phyloP scores from a whole-genome alignment of 1,140 invertebrate genomes.

The Xylocopa sonorina region DNA sequence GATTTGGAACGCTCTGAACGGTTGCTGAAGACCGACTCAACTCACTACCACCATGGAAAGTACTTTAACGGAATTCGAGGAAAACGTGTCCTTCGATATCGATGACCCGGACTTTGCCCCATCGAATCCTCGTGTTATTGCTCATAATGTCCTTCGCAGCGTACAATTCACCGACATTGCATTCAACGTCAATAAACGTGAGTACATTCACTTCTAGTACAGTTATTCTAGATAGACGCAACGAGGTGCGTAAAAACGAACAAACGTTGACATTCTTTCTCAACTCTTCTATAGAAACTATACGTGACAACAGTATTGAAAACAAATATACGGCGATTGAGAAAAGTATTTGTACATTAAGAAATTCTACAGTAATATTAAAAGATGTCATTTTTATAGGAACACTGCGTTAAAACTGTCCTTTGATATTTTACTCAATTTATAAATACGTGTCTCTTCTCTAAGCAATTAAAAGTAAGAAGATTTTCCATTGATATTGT shows the following conservation, averaged over 20 bases:
- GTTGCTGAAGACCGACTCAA: conserved; percentile 5
- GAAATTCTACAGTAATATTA: too few species aligned
- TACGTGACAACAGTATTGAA: too few species aligned
- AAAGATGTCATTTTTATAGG: too few species aligned
- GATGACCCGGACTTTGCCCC: conserved; percentile 72
- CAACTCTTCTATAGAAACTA: too few species aligned
- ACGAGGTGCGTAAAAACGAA: not conserved
- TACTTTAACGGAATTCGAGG: conserved; percentile 71
- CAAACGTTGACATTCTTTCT: not conserved
- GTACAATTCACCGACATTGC: conserved; percentile 50
- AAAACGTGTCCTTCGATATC: conserved; percentile 69
- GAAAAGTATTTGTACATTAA: too few species aligned
- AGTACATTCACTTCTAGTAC: conserved; percentile 36
- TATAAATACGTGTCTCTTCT: too few species aligned
- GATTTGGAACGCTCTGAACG: not conserved
- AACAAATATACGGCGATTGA: too few species aligned
- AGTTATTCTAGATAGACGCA: not conserved
- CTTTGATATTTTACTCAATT: too few species aligned
- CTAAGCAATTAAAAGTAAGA: too few species aligned
- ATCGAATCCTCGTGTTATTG: conserved; percentile 4
- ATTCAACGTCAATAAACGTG: conserved; percentile 58
- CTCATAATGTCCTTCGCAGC: conserved; percentile 45
- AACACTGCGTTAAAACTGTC: too few species aligned
- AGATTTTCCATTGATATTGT: too few species aligned
- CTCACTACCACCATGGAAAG: conserved; percentile 37